These are phyloP conservation scores for Mycalesis mineus DNA, from an alignment of 2,888 invertebrate genomes.

Conservation along the genomic window DNA sequence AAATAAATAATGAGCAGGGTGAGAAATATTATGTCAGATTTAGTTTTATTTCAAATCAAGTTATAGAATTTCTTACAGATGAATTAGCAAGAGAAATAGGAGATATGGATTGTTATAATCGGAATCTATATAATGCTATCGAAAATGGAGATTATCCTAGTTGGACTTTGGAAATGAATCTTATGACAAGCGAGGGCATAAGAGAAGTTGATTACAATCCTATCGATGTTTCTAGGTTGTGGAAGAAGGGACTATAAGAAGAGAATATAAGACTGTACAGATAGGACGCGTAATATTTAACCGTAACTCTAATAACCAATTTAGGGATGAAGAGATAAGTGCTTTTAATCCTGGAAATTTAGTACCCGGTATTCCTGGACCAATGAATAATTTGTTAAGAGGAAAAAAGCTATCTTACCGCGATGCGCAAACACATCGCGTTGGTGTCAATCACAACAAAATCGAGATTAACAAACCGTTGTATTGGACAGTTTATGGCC, in stretches of 20 bases:
- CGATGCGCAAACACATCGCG: slow-evolving; percentile 52
- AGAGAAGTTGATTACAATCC: slow-evolving; percentile 48
- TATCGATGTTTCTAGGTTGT: slow-evolving; percentile 50
- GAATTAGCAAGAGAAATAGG: slow-evolving; percentile 81
- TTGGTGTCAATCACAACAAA: slow-evolving; percentile 53
- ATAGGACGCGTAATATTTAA: slow-evolving; percentile 50
- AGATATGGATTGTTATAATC: slow-evolving; percentile 90
- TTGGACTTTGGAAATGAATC: slow-evolving; percentile 57
- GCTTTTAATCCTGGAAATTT: slow-evolving; percentile 54
- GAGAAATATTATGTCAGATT: slow-evolving; percentile 89
- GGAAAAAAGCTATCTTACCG: slow-evolving; percentile 47
- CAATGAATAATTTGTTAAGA: slow-evolving; percentile 49
- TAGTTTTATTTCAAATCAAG: slow-evolving; percentile 92
- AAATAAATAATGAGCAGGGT: slow-evolving; percentile 85
- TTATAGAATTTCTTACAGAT: slow-evolving; percentile 84
- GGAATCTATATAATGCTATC: slow-evolving; percentile 93
- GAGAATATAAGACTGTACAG: slow-evolving; percentile 43
- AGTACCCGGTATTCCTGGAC: slow-evolving; percentile 61
- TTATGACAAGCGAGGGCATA: slow-evolving; percentile 43
- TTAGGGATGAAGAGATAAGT: slow-evolving; percentile 43
- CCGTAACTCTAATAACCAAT: slow-evolving; percentile 46
- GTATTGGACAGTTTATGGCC: slow-evolving; percentile 44
- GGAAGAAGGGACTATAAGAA: slow-evolving; percentile 60
- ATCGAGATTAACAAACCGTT: slow-evolving; percentile 50
- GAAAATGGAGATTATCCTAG: slow-evolving; percentile 74